These are phyloP conservation scores for Isichthys henryi DNA, from an alignment of 2,113 vertebrate species.

Conservation along the genomic window DNA sequence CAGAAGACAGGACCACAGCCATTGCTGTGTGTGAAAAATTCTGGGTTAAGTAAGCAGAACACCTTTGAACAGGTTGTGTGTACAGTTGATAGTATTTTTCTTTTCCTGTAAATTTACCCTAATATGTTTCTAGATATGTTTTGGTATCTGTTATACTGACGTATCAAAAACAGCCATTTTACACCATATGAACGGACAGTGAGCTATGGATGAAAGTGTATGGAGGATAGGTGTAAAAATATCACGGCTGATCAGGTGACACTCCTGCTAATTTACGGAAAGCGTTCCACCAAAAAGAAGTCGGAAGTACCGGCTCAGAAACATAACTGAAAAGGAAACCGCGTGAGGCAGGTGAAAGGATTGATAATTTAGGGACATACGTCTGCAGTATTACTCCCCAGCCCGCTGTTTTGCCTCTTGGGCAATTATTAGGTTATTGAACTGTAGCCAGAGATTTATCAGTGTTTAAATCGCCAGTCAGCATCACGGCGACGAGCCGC, in stretches of 20 bases:
- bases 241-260: neutral
- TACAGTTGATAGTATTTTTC: neutral
- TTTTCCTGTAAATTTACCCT: neutral
- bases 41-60: neutral
- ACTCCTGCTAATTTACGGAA: neutral
- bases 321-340: neutral
- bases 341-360: neutral
- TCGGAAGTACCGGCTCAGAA: neutral
- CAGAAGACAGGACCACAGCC: neutral
- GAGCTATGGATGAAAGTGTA: neutral
- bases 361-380: neutral
- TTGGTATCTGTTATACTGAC: neutral
- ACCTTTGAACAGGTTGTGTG: neutral
- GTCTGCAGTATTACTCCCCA: constrained; percentile 9
- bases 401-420: constrained; percentile 13
- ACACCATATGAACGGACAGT: neutral
- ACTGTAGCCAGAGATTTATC: constrained; percentile 39
- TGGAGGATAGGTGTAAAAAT: neutral
- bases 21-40: neutral
- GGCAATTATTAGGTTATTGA: constrained; percentile 42
- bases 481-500: constrained; percentile 20
- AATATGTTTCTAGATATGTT: neutral
- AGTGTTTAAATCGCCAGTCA: constrained; percentile 32
- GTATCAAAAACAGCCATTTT: neutral
- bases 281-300: neutral